Percentiles rank a stretch among this genome's conserved stretches.
Evolutionary conservation across 2,113 vertebrate genomes (phyloP).

Genomic region (Muntiacus muntjak): DNA sequence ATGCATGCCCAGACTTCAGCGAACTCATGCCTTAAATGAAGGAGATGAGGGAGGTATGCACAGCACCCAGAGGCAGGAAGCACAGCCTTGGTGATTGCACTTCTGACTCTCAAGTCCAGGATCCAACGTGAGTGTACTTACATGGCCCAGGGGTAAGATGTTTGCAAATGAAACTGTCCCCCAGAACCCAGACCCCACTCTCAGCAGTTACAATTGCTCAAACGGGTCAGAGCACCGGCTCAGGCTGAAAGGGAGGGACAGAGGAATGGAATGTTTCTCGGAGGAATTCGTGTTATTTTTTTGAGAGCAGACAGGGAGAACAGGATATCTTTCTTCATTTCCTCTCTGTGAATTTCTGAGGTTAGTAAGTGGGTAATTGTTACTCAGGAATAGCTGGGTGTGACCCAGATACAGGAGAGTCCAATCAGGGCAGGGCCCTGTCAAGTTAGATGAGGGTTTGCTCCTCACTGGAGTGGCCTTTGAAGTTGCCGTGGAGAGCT

Average conservation of each 20-base stretch:
- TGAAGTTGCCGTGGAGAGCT: background rate
- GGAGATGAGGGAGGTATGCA: rapidly evolving
- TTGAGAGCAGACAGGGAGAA: background rate
- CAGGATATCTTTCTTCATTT: background rate
- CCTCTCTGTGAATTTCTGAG: background rate
- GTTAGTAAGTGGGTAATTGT: background rate
- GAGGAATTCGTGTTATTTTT: background rate
- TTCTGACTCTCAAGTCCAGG: background rate
- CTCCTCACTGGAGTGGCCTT: background rate
- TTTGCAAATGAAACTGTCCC: background rate
- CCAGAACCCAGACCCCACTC: background rate
- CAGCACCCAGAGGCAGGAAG: background rate
- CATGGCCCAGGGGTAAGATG: background rate
- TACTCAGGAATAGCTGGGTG: background rate
- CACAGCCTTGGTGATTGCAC: background rate
- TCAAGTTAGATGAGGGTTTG: background rate
- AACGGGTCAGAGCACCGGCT: background rate
- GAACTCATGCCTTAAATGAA: background rate
- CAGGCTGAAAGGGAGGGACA: background rate
- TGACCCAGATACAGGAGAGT: background rate
- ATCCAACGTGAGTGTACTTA: background rate
- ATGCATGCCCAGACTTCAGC: background rate
- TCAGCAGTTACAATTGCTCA: background rate
- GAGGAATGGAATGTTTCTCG: background rate
- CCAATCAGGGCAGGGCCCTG: background rate